These are phyloP conservation scores for Aptenodytes patagonicus DNA, from an alignment of 2,113 vertebrate species.

Conservation along the genomic window DNA sequence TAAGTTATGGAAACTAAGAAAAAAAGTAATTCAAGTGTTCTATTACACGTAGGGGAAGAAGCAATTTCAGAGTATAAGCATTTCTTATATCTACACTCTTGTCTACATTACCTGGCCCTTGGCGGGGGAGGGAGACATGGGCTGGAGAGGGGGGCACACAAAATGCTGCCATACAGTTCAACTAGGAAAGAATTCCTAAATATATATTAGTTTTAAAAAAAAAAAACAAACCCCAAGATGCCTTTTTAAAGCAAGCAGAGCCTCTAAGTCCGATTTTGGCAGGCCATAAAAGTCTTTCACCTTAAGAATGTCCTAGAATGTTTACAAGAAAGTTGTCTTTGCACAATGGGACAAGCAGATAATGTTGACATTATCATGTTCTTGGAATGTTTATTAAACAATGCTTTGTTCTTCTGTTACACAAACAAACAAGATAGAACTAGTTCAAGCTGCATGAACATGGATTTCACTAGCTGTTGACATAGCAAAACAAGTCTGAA, in stretches of 20 bases:
- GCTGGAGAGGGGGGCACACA: accelerated
- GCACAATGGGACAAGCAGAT: not conserved
- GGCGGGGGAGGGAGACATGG: too few relatives aligned
- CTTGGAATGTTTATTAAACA: constrained; percentile 66
- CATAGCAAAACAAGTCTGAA: not conserved
- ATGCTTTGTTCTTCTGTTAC: constrained; percentile 3
- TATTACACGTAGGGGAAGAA: not conserved
- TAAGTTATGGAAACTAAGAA: not conserved
- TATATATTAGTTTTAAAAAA: not conserved
- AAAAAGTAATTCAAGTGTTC: not conserved
- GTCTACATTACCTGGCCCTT: not conserved
- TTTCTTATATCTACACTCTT: not conserved
- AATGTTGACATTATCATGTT: constrained; percentile 2
- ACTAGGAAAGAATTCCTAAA: not conserved
- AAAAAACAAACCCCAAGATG: not conserved
- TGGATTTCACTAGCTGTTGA: constrained; percentile 11
- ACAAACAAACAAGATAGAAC: constrained; percentile 43
- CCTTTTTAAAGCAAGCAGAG: not conserved
- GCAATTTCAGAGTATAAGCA: not conserved
- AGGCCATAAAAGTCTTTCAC: not conserved
- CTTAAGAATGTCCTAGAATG: not conserved
- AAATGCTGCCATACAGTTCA: not conserved
- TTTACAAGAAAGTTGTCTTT: constrained; percentile 2
- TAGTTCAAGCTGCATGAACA: not conserved
- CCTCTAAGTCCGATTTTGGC: not conserved